Conservation (phyloP, 64 coral and sea anemone species). For the Porites lutea region DNA sequence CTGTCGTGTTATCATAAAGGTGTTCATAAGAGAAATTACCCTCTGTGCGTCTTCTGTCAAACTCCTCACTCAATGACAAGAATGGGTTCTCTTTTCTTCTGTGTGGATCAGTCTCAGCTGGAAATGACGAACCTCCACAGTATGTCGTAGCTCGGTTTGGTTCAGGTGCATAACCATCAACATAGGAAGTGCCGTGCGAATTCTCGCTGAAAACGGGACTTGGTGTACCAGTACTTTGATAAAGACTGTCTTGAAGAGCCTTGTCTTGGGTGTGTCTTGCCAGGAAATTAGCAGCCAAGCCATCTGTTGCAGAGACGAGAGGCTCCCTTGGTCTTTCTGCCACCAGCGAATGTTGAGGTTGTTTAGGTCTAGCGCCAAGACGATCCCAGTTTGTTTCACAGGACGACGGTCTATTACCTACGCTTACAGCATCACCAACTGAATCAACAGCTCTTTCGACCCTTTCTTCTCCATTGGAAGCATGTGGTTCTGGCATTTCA, state of each 20-base stretch:
- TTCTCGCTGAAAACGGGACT: too few relatives aligned
- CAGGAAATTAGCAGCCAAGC: background rate
- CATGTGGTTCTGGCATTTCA: too few relatives aligned
- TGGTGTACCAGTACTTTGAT: too few relatives aligned
- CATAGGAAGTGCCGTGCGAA: background rate
- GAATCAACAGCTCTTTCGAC: too few relatives aligned
- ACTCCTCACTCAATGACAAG: background rate
- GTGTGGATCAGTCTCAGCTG: background rate
- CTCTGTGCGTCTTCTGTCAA: background rate
- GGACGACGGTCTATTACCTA: too few relatives aligned
- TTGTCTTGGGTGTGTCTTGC: constrained; percentile 2
- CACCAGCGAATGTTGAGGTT: background rate
- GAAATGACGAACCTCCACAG: background rate
- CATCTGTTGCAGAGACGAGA: background rate
- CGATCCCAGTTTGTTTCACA: background rate
- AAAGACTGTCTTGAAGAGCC: background rate
- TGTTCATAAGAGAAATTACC: background rate
- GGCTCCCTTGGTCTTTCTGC: background rate
- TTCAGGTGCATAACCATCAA: background rate
- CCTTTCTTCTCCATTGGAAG: too few relatives aligned
- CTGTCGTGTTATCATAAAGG: background rate
- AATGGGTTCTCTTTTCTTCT: background rate
- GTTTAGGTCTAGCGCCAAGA: constrained; percentile 9
- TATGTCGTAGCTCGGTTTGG: background rate
- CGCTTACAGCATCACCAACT: too few relatives aligned